Percentiles rank a stretch among this genome's conserved stretches.
These are phyloP conservation scores for Acropternis orthonyx DNA, from an alignment of 2,797 vertebrate genomes.

Conservation along the genomic window DNA sequence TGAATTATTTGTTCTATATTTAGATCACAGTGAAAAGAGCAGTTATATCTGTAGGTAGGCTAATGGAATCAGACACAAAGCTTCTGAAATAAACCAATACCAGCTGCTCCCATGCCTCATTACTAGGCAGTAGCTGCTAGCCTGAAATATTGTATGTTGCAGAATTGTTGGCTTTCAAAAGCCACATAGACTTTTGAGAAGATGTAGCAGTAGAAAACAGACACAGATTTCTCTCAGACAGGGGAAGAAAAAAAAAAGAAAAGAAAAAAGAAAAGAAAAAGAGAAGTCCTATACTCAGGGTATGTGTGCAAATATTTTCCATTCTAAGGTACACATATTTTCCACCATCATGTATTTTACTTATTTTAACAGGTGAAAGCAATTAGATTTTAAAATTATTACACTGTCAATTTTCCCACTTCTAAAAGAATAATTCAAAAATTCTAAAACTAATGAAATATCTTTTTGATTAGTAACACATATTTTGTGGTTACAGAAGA, in stretches of 20 bases:
- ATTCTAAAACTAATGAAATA: constrained; percentile 55
- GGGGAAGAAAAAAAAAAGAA: background rate
- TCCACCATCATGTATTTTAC: constrained; percentile 56
- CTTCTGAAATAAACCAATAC: constrained; percentile 75
- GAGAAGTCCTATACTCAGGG: background rate
- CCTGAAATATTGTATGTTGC: constrained; percentile 45
- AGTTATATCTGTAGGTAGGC: constrained; percentile 66
- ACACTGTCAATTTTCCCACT: constrained; percentile 23
- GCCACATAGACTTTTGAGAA: constrained; percentile 63
- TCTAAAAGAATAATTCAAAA: constrained; percentile 41
- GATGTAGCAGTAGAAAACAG: constrained; percentile 55
- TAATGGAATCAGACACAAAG: constrained; percentile 72
- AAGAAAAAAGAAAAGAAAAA: background rate
- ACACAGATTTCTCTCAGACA: constrained; percentile 17
- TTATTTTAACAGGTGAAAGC: constrained; percentile 80
- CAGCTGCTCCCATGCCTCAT: constrained; percentile 72
- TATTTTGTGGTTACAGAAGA: constrained; percentile 24
- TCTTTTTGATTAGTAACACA: constrained; percentile 44
- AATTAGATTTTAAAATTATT: constrained; percentile 72
- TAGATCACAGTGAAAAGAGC: constrained; percentile 54
- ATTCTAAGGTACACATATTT: constrained; percentile 47
- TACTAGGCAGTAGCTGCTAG: constrained; percentile 64
- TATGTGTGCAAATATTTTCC: constrained; percentile 66
- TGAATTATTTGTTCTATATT: constrained; percentile 49
- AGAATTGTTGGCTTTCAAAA: constrained; percentile 59